These are phyloP conservation scores for Choloepus didactylus DNA, from an alignment of 2,797 vertebrate species.

Conservation along the genomic window DNA sequence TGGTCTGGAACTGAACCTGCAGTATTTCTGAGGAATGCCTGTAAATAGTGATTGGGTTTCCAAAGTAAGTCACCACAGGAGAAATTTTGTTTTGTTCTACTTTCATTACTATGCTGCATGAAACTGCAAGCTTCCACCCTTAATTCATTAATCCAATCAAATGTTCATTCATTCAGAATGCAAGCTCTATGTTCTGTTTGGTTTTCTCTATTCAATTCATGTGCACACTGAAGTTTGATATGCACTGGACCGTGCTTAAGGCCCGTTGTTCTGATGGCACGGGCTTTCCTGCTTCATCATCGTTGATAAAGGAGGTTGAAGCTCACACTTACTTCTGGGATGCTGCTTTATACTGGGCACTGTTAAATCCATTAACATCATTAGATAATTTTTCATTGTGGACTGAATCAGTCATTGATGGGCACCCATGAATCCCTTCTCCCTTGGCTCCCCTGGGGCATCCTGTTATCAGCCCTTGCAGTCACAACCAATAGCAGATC, in stretches of 20 bases:
- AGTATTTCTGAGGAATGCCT: too few species aligned
- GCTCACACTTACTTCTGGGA: background rate
- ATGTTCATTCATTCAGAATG: background rate
- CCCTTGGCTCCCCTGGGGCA: background rate
- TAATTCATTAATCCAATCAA: background rate
- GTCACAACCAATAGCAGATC: background rate
- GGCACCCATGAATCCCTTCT: background rate
- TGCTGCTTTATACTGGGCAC: background rate
- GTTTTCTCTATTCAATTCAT: background rate
- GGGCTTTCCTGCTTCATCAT: background rate
- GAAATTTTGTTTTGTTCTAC: background rate
- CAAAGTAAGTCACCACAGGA: background rate
- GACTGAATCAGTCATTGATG: background rate
- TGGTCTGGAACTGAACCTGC: too few species aligned
- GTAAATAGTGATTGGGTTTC: background rate
- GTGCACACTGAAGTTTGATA: background rate
- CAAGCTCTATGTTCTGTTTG: background rate
- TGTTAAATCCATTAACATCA: background rate
- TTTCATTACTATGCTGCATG: background rate
- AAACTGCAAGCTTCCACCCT: background rate
- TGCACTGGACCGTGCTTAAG: background rate
- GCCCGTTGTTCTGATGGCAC: background rate
- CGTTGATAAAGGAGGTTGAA: background rate
- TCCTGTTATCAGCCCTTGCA: background rate
- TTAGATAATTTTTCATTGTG: background rate